phyloP scores from a whole-genome alignment of 2,113 vertebrate species.

The Corapipo altera region DNA sequence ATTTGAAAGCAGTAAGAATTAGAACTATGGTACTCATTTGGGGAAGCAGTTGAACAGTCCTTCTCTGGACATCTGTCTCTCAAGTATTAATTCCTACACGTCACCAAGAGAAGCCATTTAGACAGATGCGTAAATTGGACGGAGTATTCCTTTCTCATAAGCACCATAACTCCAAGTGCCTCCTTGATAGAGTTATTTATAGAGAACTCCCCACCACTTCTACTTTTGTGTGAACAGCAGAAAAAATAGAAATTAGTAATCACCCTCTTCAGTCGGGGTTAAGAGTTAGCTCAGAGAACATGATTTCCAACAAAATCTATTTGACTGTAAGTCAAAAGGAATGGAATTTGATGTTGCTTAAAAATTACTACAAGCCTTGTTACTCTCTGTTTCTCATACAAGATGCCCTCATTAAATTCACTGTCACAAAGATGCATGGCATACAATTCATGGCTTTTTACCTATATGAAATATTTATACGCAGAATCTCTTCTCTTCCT shows the following conservation, averaged over 20 bases:
- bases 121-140: background rate
- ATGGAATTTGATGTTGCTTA: background rate
- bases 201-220: constrained; percentile 25
- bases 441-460: background rate
- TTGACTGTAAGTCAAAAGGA: background rate
- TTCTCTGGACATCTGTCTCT: constrained; percentile 57
- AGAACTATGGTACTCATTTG: background rate
- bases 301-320: constrained; percentile 5
- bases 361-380: constrained; percentile 7
- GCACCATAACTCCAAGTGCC: constrained; percentile 9
- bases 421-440: background rate
- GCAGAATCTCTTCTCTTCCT: background rate
- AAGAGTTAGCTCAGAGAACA: background rate
- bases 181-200: constrained; percentile 34
- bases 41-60: background rate
- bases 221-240: background rate
- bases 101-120: constrained; percentile 33
- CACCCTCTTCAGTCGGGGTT: background rate
- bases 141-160: constrained; percentile 39
- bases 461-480: background rate
- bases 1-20: constrained; percentile 11
- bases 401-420: background rate
- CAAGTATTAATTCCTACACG: constrained; percentile 14
- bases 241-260: constrained; percentile 37
- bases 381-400: background rate